A percentile compares a stretch with the other conserved stretches of the same genome.
Evolutionary conservation across 2,113 vertebrate genomes (phyloP).

Genomic region (Erinaceus europaeus): DNA sequence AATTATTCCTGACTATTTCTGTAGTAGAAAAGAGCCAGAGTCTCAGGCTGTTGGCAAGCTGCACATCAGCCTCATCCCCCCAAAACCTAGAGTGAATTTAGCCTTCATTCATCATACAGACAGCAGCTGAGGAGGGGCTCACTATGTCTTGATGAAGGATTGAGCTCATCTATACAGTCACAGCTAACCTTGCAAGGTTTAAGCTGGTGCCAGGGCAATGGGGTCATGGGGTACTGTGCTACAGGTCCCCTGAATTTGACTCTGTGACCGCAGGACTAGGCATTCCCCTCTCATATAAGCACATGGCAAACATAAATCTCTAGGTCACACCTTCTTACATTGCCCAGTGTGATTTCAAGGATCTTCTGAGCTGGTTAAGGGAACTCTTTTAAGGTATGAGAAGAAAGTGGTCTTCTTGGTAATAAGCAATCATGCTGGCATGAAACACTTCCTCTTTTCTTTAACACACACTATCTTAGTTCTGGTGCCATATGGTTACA

Average conservation of each 20-base stretch:
- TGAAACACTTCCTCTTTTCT: neutral
- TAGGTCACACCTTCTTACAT: neutral
- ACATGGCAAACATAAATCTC: neutral
- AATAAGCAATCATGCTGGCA: neutral
- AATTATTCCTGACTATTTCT: neutral
- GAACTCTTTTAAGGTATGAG: neutral
- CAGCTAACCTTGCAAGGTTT: neutral
- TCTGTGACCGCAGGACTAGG: neutral
- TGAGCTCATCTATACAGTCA: neutral
- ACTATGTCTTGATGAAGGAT: neutral
- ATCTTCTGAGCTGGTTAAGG: neutral
- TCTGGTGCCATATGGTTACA: constrained; percentile 37
- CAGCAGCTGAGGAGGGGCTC: neutral
- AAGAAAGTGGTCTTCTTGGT: neutral
- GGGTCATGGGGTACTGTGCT: neutral
- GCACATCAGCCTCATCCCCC: neutral
- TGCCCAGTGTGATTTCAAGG: neutral
- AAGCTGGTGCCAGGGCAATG: neutral
- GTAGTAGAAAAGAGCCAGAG: neutral
- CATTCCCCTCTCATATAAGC: neutral
- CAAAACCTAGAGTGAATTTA: neutral
- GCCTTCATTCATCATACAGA: neutral
- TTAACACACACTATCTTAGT: neutral
- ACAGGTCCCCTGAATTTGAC: neutral
- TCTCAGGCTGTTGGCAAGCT: neutral